Evolutionary conservation across 2,888 invertebrate genomes (phyloP).

Genomic region (Phyllotreta cruciferae): DNA sequence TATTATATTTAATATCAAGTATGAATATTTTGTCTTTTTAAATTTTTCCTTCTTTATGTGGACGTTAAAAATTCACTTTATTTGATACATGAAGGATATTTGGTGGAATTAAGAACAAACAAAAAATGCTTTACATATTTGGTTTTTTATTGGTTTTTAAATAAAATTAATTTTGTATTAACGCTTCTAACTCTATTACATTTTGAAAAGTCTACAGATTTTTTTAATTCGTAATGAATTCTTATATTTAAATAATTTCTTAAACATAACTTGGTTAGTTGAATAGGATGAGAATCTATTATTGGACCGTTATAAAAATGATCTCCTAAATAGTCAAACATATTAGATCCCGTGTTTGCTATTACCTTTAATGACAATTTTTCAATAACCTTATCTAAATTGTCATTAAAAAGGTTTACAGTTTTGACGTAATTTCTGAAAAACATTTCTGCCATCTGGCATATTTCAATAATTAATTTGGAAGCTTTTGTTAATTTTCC

Average conservation of each 20-base stretch:
- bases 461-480: background rate
- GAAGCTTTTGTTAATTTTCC: background rate
- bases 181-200: background rate
- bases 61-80: too few relatives aligned
- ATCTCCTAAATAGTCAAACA: background rate
- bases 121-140: too few relatives aligned
- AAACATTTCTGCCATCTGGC: background rate
- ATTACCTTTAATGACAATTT: background rate
- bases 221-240: background rate
- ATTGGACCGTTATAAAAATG: background rate
- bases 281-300: background rate
- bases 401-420: background rate
- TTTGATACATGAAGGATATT: too few relatives aligned
- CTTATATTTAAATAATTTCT: background rate
- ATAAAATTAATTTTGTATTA: constrained; percentile 2
- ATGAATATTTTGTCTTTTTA: too few relatives aligned
- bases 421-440: background rate
- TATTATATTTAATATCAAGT: too few relatives aligned
- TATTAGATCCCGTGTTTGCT: background rate
- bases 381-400: background rate
- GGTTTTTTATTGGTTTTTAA: background rate
- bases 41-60: too few relatives aligned
- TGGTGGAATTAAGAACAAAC: too few relatives aligned
- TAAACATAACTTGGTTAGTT: background rate
- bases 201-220: background rate